Evolutionary conservation across 2,888 invertebrate genomes (phyloP), one percentile per base, ranked within the genome.

Genomic region (Alentia gelatinosa): DNA sequence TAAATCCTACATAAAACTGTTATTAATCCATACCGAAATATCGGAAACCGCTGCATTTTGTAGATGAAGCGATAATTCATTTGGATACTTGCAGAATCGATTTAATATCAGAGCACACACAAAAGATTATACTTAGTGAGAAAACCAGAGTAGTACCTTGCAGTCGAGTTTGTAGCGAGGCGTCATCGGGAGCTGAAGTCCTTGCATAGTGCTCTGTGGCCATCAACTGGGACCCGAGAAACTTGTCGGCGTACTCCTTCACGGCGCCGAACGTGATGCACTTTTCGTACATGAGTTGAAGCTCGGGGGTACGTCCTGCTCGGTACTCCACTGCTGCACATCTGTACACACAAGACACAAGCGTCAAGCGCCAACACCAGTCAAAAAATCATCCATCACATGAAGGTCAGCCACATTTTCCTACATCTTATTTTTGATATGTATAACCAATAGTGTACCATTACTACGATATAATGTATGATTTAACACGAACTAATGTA

Each of bases 131-230:
- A n/a, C n/a, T n/a, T n/a, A n/a, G n/a, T n/a, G n/a, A 12, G 56
- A 19, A 12, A 56, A 56, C 1, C 3, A 56, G 56, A 56, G 56
- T 42, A 42, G n/a, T 30, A 68, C 68, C 68, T 68, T 68, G 68
- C 15, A 68, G 68, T 5, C 68, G 68, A 12, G 68, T 68, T 26
- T 19, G 3, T 1, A n/a, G 30, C 12, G 26, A 33, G 68, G 68
- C 68, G 26, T 83, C 37, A 26, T 83, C 83, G 5, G 42, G 30
- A 1, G 26, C 30, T 7, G 89, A 89, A 4, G 89, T 89, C 9
- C 89, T 4, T 19, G 89, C 89, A 35, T 56, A 89, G 50, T 89
- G 89, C 35, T 26, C 89, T 1, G 89, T 89, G 56, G 63, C 89
- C 50, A 89, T 56, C 12, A 56, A n/a, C n/a, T 89, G 19, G 63